Conservation (phyloP, 2,113 vertebrate genomes). For the Larimichthys crocea region DNA sequence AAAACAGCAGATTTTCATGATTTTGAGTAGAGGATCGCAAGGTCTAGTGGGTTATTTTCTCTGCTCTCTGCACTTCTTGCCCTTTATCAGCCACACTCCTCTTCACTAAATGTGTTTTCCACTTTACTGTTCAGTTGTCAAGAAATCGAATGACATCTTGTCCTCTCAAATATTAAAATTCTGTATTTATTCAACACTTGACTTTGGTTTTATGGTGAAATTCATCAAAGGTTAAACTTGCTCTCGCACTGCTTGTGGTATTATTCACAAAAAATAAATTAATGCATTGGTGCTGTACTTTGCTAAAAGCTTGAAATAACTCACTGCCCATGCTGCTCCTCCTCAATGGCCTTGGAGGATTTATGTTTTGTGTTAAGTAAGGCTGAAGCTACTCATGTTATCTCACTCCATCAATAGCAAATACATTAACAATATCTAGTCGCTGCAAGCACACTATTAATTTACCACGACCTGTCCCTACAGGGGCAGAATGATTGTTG, state of each 20-base stretch:
- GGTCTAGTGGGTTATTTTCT: constrained; percentile 18
- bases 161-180: background rate
- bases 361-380: constrained; percentile 92
- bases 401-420: constrained; percentile 89
- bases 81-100: background rate
- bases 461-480: constrained; percentile 88
- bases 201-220: constrained; percentile 7
- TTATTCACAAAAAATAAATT: constrained; percentile 13
- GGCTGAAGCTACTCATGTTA: constrained; percentile 90
- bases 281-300: constrained; percentile 6
- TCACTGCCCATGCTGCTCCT: constrained; percentile 48
- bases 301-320: constrained; percentile 56
- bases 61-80: background rate
- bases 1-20: background rate
- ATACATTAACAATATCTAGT: constrained; percentile 92
- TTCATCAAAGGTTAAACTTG: constrained; percentile 6
- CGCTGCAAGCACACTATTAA: constrained; percentile 90
- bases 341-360: constrained; percentile 84
- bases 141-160: background rate
- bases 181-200: background rate
- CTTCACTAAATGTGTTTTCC: constrained; percentile 9
- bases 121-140: background rate
- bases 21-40: constrained; percentile 21
- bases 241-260: background rate
- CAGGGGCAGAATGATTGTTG: constrained; percentile 87